Base-by-base conservation (phyloP, 2,888 invertebrate species). In the Pseudococcus jackbeardsleyi region DNA sequence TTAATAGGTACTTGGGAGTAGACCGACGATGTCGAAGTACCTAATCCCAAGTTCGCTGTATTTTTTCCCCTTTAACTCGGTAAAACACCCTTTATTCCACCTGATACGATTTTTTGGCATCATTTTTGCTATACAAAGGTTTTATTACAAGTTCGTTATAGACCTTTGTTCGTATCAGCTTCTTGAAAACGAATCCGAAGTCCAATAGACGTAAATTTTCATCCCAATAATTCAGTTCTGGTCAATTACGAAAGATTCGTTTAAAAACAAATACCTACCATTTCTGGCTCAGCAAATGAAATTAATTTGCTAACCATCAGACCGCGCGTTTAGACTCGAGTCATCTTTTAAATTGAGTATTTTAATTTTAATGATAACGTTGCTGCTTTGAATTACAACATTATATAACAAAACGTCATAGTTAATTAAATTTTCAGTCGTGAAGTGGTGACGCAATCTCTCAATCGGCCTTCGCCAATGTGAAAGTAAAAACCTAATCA, bases 361-460 rank as follows among this genome's bases (percentile, higher is more conserved):
- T 22, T 64, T 64, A 64, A 33, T 72, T 72, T 33, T 15, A 15
- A 72, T 15, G 22, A 64, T 19, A 17, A 72, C 17, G 33, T 17
- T 72, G 72, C 33, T 72, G 33, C 72, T 72, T 72, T 33, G n/a
- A 72, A 72, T 72, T 72, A 72, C 33, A 33, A 72, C 17, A 72
- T 17, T 15, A 15, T 72, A 9, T 72, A 33, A 72, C 72, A 33
- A 17, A 33, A 72, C 9, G 33, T 33, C 72, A 33, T 72, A 33
- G 72, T 72, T 72, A 72, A 72, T 72, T 72, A 33, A 72, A 72
- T 33, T 72, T 72, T 33, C 72, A 17, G 72, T 17, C 17, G 39
- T 15, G 72, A 33, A 33, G 72, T 72, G 15, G n/a, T 12, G 72
- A 72, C 72, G 39, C 33, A 72, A 72, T 26, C 72, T 72, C 19